A percentile compares a stretch with the other conserved stretches of the same genome.
Conservation (phyloP, 2,113 vertebrate species). For the Pimephales promelas region DNA sequence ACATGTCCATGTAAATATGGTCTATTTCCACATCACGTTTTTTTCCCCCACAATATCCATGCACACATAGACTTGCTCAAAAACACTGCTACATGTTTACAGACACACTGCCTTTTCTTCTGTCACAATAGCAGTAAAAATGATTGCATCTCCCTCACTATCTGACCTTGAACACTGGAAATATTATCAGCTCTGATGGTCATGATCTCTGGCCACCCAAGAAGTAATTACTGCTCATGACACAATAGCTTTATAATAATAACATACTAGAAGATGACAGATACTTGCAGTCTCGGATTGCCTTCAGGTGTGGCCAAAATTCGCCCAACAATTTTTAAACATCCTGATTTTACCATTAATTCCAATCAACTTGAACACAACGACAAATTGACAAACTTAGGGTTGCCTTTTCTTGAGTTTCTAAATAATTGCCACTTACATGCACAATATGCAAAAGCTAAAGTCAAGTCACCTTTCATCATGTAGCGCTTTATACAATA, state of each 20-base stretch:
- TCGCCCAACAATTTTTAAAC: too few species aligned
- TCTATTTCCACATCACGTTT: neutral
- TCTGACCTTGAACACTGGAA: constrained; percentile 31
- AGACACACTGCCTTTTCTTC: neutral
- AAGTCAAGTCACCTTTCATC: too few species aligned
- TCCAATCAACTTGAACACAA: too few species aligned
- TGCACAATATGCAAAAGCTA: too few species aligned
- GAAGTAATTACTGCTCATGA: neutral
- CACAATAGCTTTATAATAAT: neutral
- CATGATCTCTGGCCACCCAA: constrained; percentile 14
- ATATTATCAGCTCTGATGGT: constrained; percentile 37
- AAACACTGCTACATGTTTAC: neutral
- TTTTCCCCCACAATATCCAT: neutral
- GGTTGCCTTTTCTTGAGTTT: too few species aligned
- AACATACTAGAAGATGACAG: neutral
- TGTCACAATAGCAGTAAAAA: constrained; percentile 4
- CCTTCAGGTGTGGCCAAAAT: neutral
- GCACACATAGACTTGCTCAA: neutral
- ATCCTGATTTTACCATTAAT: too few species aligned
- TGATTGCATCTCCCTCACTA: constrained; percentile 7
- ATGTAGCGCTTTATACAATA: too few species aligned
- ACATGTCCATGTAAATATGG: neutral
- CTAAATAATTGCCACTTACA: too few species aligned
- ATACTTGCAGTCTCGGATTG: too few species aligned
- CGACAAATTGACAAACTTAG: too few species aligned